Evolutionary conservation across 2,113 vertebrate genomes (phyloP), one percentile per base, ranked within the genome.

Genomic region (Sardina pilchardus): DNA sequence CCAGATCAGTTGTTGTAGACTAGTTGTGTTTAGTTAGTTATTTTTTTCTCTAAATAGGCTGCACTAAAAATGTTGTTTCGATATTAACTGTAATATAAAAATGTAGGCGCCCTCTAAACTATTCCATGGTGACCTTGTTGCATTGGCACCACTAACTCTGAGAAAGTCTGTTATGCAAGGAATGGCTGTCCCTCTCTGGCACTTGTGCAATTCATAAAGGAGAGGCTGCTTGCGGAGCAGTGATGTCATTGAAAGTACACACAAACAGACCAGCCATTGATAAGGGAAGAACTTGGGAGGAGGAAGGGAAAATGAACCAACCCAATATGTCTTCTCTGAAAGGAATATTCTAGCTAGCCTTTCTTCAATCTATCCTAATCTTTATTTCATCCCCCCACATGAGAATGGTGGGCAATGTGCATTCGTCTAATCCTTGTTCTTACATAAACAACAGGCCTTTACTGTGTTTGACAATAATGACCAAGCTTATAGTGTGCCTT

Each of bases 201-300:
- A 71, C 63, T 34, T 14, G 26, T 71, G 63, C 63, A 71, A 34
- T 14, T 59, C 19, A 59, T 59, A 59, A 59, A 24, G 6, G 53
- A 59, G 53, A 59, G 53, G 53, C 63, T 71, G 30, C 30, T 67
- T 34, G 30, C 1, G 26, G 8, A 71, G 63, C 63, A 71, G 63
- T 71, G 63, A 71, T 71, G 63, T 26, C 63, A 71, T 16, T 34
- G 30, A 71, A 34, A 34, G 63, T 16, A 12, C 26, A 71, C 63
- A 71, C 63, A 71, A 16, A 71, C 63, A 71, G 63, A 71, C 26
- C 63, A 26, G 63, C 63, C 63, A 71, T 71, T 71, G 63, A 71
- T 71, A 71, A 71, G 63, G 14, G n/a, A 71, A 34, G 63, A 3
- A 71, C 63, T 67, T 21, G 63, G 63, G 63, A 14, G 63, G 63